Conservation (phyloP, 2,797 vertebrate species). For the Botia kubotai region DNA sequence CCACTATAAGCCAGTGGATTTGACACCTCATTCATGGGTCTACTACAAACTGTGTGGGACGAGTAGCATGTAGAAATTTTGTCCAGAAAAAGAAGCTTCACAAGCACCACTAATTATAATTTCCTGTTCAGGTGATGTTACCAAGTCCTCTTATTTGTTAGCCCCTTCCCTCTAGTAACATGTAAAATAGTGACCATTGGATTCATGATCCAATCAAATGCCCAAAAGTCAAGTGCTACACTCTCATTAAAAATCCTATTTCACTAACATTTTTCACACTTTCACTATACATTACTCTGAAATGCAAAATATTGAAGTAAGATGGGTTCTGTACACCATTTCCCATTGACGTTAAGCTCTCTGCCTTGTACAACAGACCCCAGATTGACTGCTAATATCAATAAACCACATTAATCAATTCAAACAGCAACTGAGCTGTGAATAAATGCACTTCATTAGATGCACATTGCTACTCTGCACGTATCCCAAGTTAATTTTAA, state of each 20-base stretch:
- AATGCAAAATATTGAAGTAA: too few species aligned
- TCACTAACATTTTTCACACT: neutral
- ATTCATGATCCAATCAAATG: neutral
- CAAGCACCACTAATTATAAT: neutral
- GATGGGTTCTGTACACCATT: too few species aligned
- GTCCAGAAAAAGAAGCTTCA: too few species aligned
- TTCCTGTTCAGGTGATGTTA: neutral
- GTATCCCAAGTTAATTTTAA: conserved; percentile 35
- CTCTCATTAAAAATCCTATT: neutral
- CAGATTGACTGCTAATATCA: neutral
- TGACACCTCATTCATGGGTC: too few species aligned
- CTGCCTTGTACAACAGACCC: neutral
- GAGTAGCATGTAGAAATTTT: too few species aligned
- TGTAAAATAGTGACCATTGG: neutral
- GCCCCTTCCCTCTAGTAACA: neutral
- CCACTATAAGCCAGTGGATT: too few species aligned
- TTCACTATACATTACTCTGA: neutral
- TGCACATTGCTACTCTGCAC: conserved; percentile 5
- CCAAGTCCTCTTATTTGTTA: neutral
- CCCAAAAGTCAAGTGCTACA: neutral
- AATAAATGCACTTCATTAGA: conserved; percentile 19
- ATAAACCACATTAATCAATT: conserved; percentile 10
- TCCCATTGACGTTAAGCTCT: neutral
- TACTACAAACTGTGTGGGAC: too few species aligned
- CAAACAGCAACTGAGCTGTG: neutral